Conservation (phyloP, 2,113 vertebrate genomes). For the Triplophysa dalaica region DNA sequence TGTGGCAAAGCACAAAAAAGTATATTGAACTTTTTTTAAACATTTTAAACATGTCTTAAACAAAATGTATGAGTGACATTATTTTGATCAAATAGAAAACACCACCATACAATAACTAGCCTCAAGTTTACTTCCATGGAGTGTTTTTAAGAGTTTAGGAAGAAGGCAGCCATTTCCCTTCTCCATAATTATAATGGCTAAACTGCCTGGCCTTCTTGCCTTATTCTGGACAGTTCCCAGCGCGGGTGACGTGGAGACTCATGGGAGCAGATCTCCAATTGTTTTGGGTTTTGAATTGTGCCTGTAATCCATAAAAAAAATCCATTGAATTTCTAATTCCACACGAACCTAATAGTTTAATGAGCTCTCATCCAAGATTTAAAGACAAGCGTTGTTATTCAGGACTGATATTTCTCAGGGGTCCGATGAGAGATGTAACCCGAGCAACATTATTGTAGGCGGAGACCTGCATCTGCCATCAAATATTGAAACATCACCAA, state of each 20-base stretch:
- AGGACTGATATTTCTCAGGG: constrained; percentile 24
- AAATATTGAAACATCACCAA: constrained; percentile 13
- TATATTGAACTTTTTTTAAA: no score
- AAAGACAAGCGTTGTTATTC: not conserved
- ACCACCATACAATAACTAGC: not conserved
- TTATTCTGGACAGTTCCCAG: not conserved
- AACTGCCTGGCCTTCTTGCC: not conserved
- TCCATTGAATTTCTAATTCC: not conserved
- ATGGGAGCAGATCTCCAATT: not conserved
- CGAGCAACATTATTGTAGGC: not conserved
- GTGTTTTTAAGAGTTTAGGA: not conserved
- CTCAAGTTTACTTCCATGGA: not conserved
- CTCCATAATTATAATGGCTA: constrained; percentile 13
- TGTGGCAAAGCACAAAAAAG: no score
- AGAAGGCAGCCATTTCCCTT: constrained; percentile 9
- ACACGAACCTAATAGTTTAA: constrained; percentile 17
- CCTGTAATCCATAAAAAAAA: constrained; percentile 24
- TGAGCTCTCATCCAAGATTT: constrained; percentile 16
- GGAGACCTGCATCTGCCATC: constrained; percentile 8
- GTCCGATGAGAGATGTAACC: constrained; percentile 29
- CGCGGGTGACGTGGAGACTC: not conserved
- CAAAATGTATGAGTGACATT: not conserved
- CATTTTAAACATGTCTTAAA: no score
- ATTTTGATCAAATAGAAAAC: not conserved
- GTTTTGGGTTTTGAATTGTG: constrained; percentile 1